A percentile compares a stretch with the other conserved stretches of the same genome.
phyloP scores from a whole-genome alignment of 2,113 vertebrate species.

The Scomber colias region DNA sequence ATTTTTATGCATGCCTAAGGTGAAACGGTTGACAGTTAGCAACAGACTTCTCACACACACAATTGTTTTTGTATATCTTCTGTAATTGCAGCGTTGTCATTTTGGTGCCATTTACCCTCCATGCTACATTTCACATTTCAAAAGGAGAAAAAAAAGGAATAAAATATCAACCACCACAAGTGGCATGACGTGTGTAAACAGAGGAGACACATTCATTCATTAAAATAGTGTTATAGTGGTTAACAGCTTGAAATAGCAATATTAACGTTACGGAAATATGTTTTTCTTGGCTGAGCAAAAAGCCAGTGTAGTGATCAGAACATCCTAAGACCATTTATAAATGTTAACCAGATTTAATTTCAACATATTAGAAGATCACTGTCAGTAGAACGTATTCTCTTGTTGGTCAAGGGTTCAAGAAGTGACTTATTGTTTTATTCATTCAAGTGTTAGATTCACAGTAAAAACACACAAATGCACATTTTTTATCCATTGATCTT shows the following conservation, averaged over 20 bases:
- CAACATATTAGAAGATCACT: background rate
- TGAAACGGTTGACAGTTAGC: background rate
- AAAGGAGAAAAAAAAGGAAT: background rate
- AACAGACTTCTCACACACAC: constrained; percentile 9
- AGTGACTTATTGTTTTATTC: background rate
- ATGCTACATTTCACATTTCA: background rate
- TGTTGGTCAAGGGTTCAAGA: background rate
- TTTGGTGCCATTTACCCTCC: background rate
- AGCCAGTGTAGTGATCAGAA: background rate
- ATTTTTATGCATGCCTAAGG: background rate
- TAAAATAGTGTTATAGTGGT: background rate
- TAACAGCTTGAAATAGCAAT: background rate
- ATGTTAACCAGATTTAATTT: background rate
- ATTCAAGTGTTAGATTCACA: background rate
- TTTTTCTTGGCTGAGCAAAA: background rate
- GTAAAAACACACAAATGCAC: too few species aligned
- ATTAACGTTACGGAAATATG: background rate
- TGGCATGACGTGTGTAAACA: background rate
- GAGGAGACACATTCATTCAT: background rate
- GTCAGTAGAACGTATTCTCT: background rate
- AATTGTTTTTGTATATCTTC: background rate
- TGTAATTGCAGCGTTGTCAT: background rate
- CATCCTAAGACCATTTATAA: too few species aligned
- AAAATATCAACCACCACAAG: background rate
- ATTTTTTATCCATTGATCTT: background rate